A percentile compares a stretch with the other conserved stretches of the same genome.
Evolutionary conservation across 2,113 vertebrate genomes (phyloP).

Genomic region (Myanophis thanlyinensis): DNA sequence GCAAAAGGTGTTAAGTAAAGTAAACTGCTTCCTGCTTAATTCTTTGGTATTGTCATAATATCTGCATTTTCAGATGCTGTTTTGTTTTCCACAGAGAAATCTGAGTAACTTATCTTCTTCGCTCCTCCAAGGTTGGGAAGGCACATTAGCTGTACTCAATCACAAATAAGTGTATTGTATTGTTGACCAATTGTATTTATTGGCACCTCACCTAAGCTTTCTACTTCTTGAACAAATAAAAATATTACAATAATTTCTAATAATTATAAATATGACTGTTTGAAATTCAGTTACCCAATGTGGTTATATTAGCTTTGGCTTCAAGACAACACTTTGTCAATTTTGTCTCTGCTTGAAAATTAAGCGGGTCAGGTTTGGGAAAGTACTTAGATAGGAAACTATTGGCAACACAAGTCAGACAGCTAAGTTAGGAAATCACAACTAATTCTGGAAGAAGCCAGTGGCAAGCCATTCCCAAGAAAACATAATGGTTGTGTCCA

Average conservation of each 20-base stretch:
- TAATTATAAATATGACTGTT: background rate
- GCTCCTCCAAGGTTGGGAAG: background rate
- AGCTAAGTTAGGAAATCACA: background rate
- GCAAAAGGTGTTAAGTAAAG: background rate
- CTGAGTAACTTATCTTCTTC: background rate
- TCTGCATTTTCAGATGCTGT: background rate
- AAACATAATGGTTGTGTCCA: background rate
- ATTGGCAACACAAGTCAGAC: background rate
- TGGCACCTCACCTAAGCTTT: background rate
- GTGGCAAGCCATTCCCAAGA: background rate
- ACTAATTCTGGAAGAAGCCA: background rate
- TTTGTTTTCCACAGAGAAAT: background rate
- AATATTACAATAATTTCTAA: background rate
- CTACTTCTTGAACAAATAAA: background rate
- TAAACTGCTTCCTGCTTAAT: background rate
- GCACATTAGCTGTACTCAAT: background rate
- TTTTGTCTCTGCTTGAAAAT: background rate
- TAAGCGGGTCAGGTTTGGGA: background rate
- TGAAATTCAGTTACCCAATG: background rate
- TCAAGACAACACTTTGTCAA: background rate
- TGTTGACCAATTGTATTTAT: background rate
- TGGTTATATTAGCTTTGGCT: background rate
- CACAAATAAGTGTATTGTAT: background rate
- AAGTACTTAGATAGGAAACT: background rate
- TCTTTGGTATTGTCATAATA: background rate